Conservation (phyloP, 2,113 vertebrate species). For the Numida meleagris region DNA sequence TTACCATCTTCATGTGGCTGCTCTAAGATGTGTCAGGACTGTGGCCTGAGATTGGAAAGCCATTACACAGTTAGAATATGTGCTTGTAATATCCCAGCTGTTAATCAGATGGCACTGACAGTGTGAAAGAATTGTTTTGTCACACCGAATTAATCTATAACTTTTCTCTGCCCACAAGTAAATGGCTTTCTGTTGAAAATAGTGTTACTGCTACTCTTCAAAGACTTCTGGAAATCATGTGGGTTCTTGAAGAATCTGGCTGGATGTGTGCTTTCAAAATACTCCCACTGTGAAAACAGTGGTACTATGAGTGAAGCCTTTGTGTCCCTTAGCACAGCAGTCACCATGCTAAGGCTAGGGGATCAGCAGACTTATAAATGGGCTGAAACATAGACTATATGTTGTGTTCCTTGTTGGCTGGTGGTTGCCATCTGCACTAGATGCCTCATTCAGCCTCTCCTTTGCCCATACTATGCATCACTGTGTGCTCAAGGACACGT, state of each 20-base stretch:
- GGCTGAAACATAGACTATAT: background rate
- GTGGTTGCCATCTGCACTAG: background rate
- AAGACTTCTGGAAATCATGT: background rate
- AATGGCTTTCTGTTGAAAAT: background rate
- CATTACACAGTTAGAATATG: accelerated
- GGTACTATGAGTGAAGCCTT: background rate
- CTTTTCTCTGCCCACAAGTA: background rate
- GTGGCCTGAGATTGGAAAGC: background rate
- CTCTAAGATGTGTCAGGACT: background rate
- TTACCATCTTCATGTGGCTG: background rate
- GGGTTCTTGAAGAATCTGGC: background rate
- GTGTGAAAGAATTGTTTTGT: background rate
- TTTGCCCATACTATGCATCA: background rate
- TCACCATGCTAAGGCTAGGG: background rate
- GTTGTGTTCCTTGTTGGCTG: background rate
- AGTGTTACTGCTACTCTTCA: background rate
- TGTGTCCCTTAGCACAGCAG: background rate
- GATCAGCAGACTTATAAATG: background rate
- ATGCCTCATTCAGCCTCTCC: background rate
- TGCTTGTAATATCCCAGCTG: background rate
- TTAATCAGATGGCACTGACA: background rate
- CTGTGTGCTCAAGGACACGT: background rate
- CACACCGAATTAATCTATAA: background rate
- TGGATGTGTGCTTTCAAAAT: background rate
- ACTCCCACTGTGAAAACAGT: background rate